A percentile compares a stretch with the other conserved stretches of the same genome.
phyloP scores from a whole-genome alignment of 2,888 invertebrate species.

The Atrina japonica region DNA sequence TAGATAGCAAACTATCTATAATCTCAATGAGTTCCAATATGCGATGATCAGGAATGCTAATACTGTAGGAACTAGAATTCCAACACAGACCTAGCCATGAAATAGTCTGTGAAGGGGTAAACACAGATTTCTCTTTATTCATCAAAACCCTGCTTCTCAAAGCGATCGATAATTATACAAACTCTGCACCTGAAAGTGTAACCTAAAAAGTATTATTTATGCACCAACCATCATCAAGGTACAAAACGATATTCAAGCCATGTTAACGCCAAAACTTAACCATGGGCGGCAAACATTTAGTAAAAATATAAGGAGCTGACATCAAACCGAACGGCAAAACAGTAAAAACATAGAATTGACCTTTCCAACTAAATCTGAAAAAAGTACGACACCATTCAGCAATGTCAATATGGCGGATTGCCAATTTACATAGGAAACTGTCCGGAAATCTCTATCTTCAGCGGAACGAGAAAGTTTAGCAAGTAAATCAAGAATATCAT shows the following conservation, averaged over 20 bases:
- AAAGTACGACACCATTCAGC: no score
- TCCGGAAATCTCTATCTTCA: neutral
- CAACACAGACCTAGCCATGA: slow-evolving; percentile 5
- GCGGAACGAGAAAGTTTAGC: neutral
- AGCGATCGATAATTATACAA: slow-evolving; percentile 5
- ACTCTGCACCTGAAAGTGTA: neutral
- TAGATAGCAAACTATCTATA: slow-evolving; percentile 14
- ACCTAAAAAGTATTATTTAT: slow-evolving; percentile 3
- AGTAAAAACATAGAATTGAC: neutral
- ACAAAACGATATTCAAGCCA: neutral
- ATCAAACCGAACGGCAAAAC: no score
- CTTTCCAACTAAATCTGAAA: neutral
- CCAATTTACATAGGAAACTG: neutral
- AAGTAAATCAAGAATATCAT: neutral
- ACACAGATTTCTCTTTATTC: slow-evolving; percentile 3
- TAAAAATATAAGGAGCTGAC: no score
- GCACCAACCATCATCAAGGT: neutral
- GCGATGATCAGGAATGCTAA: slow-evolving; percentile 4
- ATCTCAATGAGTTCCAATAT: neutral
- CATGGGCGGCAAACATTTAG: no score
- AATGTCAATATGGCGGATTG: neutral
- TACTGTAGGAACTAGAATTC: neutral
- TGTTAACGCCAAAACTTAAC: no score
- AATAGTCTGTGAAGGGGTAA: slow-evolving; percentile 8
- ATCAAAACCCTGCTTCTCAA: neutral